Evolutionary conservation across 2,113 vertebrate species (phyloP), one percentile per base, ranked within the genome.

Genomic region (Carollia perspicillata): DNA sequence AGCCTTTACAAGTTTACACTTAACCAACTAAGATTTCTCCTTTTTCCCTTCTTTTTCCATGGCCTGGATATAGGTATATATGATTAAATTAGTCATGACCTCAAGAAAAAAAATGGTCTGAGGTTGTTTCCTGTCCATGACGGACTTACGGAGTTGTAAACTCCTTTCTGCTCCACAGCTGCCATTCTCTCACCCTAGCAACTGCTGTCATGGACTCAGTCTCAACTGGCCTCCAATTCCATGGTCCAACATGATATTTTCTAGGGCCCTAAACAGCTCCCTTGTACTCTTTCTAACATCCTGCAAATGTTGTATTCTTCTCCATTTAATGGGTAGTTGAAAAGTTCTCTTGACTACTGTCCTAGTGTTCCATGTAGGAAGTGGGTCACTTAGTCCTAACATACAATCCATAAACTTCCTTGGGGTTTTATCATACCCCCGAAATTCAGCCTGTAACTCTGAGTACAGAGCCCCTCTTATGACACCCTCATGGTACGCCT

Each of bases 1-100:
- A 84, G 53, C 2, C 22, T 95, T 30, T 68, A 53, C 10, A 90
- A 55, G 6, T 65, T 80, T 53, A 80, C 87, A 87, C 13, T 80
- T 40, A 49, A 30, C 0, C 49, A 51, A 26, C 83, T 35, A 78
- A 55, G 28, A n/a, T 47, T 88, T 81, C 13, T 44, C 14, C 5
- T 53, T 75, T 71, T 60, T 17, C 11, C 17, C 1, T 58, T 66
- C 28, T 12, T 58, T 74, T 68, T 60, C 18, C 35, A 12, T 44
- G 37, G 23, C 8, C 8, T 93, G 16, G 26, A 58, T 18, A 93
- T 18, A 77, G 6, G 7, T 3, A 42, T 90, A 8, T 8, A 44
- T 4, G 12, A 3, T 66, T 65, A 78, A 40, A 60, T 0, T 72
- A 30, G n/a, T n/a, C 20, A 47, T 94, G 8, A n/a, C 7, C 14